A percentile compares a stretch with the other conserved stretches of the same genome.
These are phyloP conservation scores for Paracanthobrama guichenoti DNA, from an alignment of 2,113 vertebrate species.

Conservation along the genomic window DNA sequence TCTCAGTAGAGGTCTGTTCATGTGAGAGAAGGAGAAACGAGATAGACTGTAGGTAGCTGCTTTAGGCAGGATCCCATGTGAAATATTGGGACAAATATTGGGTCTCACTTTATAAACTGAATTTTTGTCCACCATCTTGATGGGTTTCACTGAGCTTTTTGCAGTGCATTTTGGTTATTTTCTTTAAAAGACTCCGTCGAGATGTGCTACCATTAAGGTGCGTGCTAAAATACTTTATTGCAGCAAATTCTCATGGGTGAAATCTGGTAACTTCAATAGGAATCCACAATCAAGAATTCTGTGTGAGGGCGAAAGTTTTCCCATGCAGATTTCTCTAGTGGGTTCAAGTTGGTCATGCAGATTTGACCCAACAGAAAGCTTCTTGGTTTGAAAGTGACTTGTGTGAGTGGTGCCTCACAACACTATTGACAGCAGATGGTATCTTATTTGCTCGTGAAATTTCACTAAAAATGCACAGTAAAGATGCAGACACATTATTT, in stretches of 20 bases:
- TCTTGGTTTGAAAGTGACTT: too few relatives aligned
- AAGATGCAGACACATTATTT: too few relatives aligned
- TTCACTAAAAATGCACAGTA: too few relatives aligned
- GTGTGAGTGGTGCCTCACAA: too few relatives aligned
- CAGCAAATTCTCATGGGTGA: not conserved
- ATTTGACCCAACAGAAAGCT: not conserved
- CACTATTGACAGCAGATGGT: too few relatives aligned
- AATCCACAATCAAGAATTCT: not conserved
- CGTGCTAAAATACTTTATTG: not conserved
- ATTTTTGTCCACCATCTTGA: not conserved
- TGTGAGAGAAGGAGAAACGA: slow-evolving; percentile 59
- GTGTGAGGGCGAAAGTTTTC: not conserved
- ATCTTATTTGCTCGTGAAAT: too few relatives aligned
- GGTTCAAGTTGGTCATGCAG: not conserved
- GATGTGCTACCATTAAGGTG: not conserved
- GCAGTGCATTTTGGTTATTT: not conserved
- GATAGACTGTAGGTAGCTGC: not conserved
- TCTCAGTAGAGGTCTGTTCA: slow-evolving; percentile 75
- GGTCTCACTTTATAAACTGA: not conserved
- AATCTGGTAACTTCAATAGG: not conserved
- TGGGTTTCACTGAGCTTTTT: not conserved
- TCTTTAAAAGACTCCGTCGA: not conserved
- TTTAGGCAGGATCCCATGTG: not conserved
- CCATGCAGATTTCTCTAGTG: not conserved
- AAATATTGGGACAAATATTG: not conserved